phyloP scores from a whole-genome alignment of 2,113 vertebrate genomes.

The Murina feae region DNA sequence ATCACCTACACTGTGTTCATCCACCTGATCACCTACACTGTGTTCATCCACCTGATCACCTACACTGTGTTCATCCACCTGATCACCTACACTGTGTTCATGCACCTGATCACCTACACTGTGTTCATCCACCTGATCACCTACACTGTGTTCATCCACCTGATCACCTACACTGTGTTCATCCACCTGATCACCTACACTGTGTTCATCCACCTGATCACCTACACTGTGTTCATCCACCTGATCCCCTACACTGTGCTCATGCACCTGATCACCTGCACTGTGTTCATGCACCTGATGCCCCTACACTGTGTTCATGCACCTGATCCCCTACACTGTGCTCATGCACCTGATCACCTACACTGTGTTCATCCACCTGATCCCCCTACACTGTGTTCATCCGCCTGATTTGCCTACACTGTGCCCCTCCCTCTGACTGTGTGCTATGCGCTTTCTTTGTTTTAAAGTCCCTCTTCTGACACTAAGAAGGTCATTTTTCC shows the following conservation, averaged over 20 bases:
- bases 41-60: not conserved
- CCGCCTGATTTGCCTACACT: no score
- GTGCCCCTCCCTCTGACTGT: not conserved
- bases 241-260: no score
- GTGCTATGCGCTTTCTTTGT: slow-evolving; percentile 17
- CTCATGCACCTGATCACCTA: not conserved
- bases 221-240: no score
- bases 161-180: no score
- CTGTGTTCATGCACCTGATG: not conserved
- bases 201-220: not conserved
- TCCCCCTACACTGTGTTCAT: no score
- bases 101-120: no score
- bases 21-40: not conserved
- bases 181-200: no score
- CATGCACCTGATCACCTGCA: not conserved
- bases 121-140: not conserved
- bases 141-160: no score
- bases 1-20: not conserved
- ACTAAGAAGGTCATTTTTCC: not conserved
- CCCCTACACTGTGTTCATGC: not conserved
- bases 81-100: no score
- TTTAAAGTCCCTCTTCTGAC: not conserved
- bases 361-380: no score
- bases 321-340: not conserved
- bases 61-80: no score